Conservation (phyloP, 2,797 vertebrate genomes). For the Malurus leucopterus region DNA sequence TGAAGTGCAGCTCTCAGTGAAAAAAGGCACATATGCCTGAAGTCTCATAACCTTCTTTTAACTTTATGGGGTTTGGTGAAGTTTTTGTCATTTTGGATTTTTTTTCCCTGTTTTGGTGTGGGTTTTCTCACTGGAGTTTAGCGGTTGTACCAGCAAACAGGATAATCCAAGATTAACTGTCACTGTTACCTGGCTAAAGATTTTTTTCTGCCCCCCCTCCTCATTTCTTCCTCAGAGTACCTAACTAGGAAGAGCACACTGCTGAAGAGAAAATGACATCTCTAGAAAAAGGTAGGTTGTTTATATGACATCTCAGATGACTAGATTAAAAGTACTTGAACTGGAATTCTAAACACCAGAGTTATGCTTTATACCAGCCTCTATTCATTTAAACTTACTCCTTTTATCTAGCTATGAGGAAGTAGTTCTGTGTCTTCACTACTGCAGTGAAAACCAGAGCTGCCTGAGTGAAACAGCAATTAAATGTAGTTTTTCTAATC, state of each 20-base stretch:
- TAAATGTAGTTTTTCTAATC: not conserved
- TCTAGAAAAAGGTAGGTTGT: constrained; percentile 41
- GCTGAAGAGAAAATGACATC: constrained; percentile 38
- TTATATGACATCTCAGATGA: not conserved
- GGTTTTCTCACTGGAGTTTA: not conserved
- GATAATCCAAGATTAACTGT: not conserved
- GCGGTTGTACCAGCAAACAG: not conserved
- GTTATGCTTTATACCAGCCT: not conserved
- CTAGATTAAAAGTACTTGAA: not conserved
- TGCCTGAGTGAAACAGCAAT: not conserved
- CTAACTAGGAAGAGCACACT: not conserved
- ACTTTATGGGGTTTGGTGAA: not conserved
- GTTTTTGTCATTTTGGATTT: rapidly evolving
- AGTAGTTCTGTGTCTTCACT: not conserved
- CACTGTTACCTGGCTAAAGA: not conserved
- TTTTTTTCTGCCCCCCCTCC: rapidly evolving
- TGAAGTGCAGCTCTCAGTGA: not conserved
- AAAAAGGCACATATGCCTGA: not conserved
- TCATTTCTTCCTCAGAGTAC: not conserved
- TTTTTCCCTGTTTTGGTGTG: not conserved
- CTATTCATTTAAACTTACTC: not conserved
- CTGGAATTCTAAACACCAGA: not conserved
- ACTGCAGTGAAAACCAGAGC: not conserved
- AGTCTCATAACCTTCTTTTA: not conserved
- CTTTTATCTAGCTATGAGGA: not conserved